Evolutionary conservation across 2,797 vertebrate species (phyloP).

Genomic region (Tadarida brasiliensis): DNA sequence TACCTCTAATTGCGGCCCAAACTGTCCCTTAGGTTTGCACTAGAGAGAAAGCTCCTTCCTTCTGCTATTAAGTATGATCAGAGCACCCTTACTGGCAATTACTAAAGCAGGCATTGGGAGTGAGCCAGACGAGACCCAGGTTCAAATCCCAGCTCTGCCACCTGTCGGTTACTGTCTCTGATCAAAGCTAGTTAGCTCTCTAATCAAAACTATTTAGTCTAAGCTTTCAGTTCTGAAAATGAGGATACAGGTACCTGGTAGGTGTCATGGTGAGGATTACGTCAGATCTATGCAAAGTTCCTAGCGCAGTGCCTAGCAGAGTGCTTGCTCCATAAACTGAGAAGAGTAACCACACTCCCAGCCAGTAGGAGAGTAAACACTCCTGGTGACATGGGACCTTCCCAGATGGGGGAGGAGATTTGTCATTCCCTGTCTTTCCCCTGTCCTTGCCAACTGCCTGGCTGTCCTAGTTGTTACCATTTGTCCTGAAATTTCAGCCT

Average conservation of each 20-base stretch:
- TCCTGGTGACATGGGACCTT: not conserved
- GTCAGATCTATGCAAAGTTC: not conserved
- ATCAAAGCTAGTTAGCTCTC: not conserved
- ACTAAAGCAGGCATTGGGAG: not conserved
- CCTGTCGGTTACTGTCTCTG: not conserved
- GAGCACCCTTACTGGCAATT: not conserved
- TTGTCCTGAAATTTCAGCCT: not conserved
- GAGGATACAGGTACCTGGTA: not conserved
- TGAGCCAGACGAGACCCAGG: not conserved
- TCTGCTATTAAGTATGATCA: too few relatives aligned
- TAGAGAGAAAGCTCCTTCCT: not conserved
- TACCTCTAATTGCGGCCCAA: not conserved
- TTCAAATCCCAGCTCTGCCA: not conserved
- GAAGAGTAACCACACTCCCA: not conserved
- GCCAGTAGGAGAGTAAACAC: not conserved
- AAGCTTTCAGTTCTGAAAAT: not conserved
- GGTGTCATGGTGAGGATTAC: not conserved
- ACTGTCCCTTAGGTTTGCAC: not conserved
- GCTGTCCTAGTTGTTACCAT: not conserved
- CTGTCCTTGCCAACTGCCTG: not conserved
- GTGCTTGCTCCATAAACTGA: not conserved
- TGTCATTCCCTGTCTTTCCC: not conserved
- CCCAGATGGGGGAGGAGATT: not conserved
- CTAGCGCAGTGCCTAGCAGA: not conserved
- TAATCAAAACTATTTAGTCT: not conserved